Conservation (phyloP, 2,113 vertebrate genomes). For the Solenodon paradoxus region DNA sequence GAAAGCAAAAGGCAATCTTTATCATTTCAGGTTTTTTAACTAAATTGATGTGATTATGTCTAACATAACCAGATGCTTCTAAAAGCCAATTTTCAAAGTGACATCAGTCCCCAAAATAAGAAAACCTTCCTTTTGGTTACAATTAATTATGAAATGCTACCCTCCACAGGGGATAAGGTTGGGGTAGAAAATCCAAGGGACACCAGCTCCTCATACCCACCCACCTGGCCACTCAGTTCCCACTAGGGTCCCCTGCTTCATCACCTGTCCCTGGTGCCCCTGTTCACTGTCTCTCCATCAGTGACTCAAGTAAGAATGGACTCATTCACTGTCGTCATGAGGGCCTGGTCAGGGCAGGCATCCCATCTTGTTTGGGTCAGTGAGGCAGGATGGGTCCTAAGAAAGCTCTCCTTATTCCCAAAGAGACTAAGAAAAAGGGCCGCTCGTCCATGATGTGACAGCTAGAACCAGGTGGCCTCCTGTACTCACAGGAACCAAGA, state of each 20-base stretch:
- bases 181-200: neutral
- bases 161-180: neutral
- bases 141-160: conserved; percentile 52
- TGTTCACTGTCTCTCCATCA: accelerated
- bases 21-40: conserved; percentile 77
- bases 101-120: conserved; percentile 39
- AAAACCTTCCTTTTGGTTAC: conserved; percentile 51
- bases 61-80: conserved; percentile 66
- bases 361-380: accelerated
- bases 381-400: neutral
- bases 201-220: neutral
- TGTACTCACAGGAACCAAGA: neutral
- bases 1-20: conserved; percentile 77
- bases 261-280: neutral
- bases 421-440: neutral
- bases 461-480: neutral
- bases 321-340: neutral
- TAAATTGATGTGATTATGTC: conserved; percentile 73
- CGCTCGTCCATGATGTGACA: neutral
- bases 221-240: accelerated
- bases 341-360: neutral
- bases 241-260: neutral
- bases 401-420: neutral
- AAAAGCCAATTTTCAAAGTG: conserved; percentile 61
- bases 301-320: neutral